Conservation (phyloP, 92 coral and sea anemone species). For the Phenganax subtilis region DNA sequence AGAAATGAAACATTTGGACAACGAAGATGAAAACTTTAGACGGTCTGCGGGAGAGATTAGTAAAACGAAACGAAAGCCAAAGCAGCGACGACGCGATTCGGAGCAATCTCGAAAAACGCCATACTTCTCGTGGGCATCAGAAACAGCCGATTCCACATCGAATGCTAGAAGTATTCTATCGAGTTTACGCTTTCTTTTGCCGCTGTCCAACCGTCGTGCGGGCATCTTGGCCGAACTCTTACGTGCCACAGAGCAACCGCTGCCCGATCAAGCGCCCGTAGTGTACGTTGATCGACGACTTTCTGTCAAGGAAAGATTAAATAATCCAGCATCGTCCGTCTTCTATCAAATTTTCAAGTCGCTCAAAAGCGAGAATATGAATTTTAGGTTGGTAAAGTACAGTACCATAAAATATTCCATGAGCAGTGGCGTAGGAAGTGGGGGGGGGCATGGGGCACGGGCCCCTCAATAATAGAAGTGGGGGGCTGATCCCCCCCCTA, state of each 20-base stretch:
- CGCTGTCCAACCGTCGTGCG: constrained; percentile 87
- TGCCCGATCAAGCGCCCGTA: constrained; percentile 87
- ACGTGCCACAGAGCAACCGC: constrained; percentile 72
- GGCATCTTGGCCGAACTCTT: constrained; percentile 75
- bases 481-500: too few species aligned
- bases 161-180: constrained; percentile 27
- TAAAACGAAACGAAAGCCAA: not conserved
- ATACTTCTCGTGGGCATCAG: not conserved
- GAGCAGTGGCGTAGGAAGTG: too few species aligned
- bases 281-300: constrained; percentile 79
- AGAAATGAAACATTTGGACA: constrained; percentile 13
- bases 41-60: not conserved
- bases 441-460: too few species aligned
- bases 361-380: constrained; percentile 69
- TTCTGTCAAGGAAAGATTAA: constrained; percentile 64
- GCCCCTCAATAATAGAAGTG: too few species aligned
- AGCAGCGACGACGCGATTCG: not conserved
- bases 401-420: not conserved
- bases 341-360: constrained; percentile 72
- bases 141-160: not conserved
- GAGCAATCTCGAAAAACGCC: not conserved
- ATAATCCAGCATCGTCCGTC: constrained; percentile 58
- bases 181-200: constrained; percentile 70
- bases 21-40: constrained; percentile 4
- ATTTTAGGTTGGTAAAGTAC: constrained; percentile 65